Percentiles rank a stretch among this genome's conserved stretches.
These are phyloP conservation scores for Pedionomus torquatus DNA, from an alignment of 2,113 vertebrate genomes.

Conservation along the genomic window DNA sequence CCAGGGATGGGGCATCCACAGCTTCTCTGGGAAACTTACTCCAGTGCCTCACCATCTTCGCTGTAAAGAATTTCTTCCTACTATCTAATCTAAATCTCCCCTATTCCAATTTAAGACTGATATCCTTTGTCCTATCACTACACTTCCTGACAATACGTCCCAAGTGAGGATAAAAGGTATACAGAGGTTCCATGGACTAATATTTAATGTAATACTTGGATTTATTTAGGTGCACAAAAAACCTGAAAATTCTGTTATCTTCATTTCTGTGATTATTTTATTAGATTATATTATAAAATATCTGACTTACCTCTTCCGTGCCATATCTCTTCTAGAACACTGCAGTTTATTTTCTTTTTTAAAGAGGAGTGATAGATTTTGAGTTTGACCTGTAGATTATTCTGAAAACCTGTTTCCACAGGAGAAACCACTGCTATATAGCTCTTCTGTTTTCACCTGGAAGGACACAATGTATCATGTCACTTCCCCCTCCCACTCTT, in stretches of 20 bases:
- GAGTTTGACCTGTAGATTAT: background rate
- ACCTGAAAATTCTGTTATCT: background rate
- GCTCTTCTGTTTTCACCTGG: background rate
- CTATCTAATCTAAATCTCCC: too few species aligned
- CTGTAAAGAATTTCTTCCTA: too few species aligned
- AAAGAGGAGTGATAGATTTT: background rate
- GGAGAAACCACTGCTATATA: background rate
- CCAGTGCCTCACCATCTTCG: too few species aligned
- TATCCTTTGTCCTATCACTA: too few species aligned
- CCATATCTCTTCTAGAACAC: background rate
- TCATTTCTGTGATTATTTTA: background rate
- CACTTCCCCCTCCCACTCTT: fast-evolving
- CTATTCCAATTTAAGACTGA: too few species aligned
- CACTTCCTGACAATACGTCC: background rate
- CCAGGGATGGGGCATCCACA: too few species aligned
- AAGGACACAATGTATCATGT: background rate
- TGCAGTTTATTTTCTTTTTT: background rate
- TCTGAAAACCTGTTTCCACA: background rate
- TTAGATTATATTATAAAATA: background rate
- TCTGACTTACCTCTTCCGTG: background rate
- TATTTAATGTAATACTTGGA: background rate
- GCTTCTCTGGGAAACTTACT: too few species aligned
- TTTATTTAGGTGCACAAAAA: background rate
- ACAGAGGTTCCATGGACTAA: background rate
- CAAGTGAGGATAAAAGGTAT: background rate